Evolutionary conservation across 2,113 vertebrate species (phyloP).

Genomic region (Oncorhynchus gorbuscha): DNA sequence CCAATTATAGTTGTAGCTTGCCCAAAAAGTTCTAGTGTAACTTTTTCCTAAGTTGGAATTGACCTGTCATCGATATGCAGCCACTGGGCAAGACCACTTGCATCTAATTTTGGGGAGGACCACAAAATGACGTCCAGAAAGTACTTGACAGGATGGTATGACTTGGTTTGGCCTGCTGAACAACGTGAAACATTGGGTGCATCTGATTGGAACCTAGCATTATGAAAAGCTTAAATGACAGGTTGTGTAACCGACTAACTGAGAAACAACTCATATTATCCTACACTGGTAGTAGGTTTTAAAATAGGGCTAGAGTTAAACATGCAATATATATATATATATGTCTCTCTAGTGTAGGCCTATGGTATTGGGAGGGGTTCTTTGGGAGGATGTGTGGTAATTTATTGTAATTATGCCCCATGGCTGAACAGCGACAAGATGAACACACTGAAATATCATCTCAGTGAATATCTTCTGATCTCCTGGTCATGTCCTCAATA

Average conservation of each 20-base stretch:
- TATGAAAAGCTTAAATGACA: neutral
- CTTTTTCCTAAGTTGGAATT: neutral
- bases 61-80: neutral
- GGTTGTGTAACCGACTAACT: neutral
- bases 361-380: neutral
- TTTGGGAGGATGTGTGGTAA: neutral
- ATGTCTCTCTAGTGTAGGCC: neutral
- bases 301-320: no score
- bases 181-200: neutral
- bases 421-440: neutral
- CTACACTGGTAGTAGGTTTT: no score
- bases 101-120: no score
- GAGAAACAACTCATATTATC: neutral
- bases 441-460: neutral
- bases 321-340: neutral
- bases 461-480: neutral
- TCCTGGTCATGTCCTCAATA: neutral
- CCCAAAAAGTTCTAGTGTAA: neutral
- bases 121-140: constrained; percentile 2
- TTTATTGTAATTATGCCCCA: neutral
- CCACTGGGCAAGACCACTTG: neutral
- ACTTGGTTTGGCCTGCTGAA: neutral
- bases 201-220: neutral
- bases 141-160: neutral
- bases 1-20: neutral